Conservation (phyloP, 2,797 vertebrate species). For the Cottoperca gobio region DNA sequence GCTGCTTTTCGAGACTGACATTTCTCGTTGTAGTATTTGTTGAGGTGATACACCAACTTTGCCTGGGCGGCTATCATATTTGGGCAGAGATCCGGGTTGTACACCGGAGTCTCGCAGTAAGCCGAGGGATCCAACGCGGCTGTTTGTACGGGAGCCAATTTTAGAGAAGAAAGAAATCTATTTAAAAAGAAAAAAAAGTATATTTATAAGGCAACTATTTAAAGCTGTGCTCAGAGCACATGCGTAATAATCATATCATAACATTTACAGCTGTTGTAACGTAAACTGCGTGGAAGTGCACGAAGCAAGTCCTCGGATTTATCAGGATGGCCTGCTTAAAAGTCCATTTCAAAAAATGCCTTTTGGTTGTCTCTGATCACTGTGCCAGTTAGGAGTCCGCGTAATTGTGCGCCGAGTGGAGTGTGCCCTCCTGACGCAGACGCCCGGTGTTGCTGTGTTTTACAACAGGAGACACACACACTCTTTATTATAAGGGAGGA, state of each 20-base stretch:
- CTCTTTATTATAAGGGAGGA: slow-evolving; percentile 98
- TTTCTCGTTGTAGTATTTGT: slow-evolving; percentile 99
- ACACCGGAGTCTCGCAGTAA: slow-evolving; percentile 99
- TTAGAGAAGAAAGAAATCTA: slow-evolving; percentile 88
- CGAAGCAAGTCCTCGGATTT: slow-evolving; percentile 66
- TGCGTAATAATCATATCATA: slow-evolving; percentile 65
- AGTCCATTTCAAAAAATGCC: slow-evolving; percentile 79
- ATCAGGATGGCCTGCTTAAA: slow-evolving; percentile 67
- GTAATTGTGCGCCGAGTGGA: slow-evolving; percentile 88
- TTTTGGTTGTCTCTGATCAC: slow-evolving; percentile 81
- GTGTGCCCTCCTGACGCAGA: slow-evolving; percentile 87
- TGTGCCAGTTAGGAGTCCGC: slow-evolving; percentile 82
- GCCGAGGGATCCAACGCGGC: slow-evolving; percentile 99
- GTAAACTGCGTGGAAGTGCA: slow-evolving; percentile 71
- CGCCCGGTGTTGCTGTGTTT: slow-evolving; percentile 90
- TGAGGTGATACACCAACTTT: slow-evolving; percentile 99
- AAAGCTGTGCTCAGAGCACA: slow-evolving; percentile 80
- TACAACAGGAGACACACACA: slow-evolving; percentile 90
- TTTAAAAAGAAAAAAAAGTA: slow-evolving; percentile 81
- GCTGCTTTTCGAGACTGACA: slow-evolving; percentile 98
- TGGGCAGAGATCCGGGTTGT: slow-evolving; percentile 99
- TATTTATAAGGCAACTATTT: slow-evolving; percentile 64
- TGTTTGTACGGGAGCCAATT: slow-evolving; percentile 99
- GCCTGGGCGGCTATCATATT: slow-evolving; percentile 99
- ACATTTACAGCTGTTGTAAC: slow-evolving; percentile 67